These are phyloP conservation scores for Planiliza haematocheilus DNA, from an alignment of 2,113 vertebrate genomes.

Conservation along the genomic window DNA sequence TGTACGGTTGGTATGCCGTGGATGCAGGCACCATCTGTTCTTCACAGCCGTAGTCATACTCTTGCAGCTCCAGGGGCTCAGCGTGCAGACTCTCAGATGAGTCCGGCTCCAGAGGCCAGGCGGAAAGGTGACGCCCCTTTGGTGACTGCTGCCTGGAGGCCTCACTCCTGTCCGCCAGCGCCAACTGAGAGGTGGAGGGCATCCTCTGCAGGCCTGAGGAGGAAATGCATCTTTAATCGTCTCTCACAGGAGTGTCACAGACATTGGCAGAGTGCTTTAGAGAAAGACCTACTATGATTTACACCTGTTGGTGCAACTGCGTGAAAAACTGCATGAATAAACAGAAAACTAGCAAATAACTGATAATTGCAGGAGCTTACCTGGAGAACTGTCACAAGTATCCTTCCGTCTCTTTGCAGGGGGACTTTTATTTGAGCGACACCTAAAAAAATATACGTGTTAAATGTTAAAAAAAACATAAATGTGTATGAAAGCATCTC, in stretches of 20 bases:
- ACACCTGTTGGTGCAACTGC: background rate
- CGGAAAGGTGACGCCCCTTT: slow-evolving; percentile 38
- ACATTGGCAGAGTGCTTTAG: background rate
- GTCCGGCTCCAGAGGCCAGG: slow-evolving; percentile 58
- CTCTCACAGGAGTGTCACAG: no score
- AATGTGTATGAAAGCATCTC: no score
- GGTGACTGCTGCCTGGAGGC: slow-evolving; percentile 7
- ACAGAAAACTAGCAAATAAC: background rate
- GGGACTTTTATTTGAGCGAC: slow-evolving; percentile 58
- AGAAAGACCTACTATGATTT: no score
- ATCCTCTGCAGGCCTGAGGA: slow-evolving; percentile 71
- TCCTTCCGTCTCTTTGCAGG: slow-evolving; percentile 50
- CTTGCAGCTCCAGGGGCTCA: slow-evolving; percentile 62
- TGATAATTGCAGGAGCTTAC: slow-evolving; percentile 33
- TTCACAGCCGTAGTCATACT: slow-evolving; percentile 75
- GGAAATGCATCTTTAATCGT: slow-evolving; percentile 51
- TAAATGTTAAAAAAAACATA: no score
- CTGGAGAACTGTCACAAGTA: slow-evolving; percentile 39
- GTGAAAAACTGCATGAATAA: background rate
- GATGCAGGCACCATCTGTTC: slow-evolving; percentile 84
- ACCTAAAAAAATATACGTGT: slow-evolving; percentile 53
- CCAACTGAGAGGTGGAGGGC: slow-evolving; percentile 52
- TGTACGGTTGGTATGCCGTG: slow-evolving; percentile 71
- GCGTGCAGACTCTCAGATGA: slow-evolving; percentile 53
- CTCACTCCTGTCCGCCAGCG: background rate